Conservation (phyloP, 1,140 invertebrate genomes). For the Drosophila teissieri region DNA sequence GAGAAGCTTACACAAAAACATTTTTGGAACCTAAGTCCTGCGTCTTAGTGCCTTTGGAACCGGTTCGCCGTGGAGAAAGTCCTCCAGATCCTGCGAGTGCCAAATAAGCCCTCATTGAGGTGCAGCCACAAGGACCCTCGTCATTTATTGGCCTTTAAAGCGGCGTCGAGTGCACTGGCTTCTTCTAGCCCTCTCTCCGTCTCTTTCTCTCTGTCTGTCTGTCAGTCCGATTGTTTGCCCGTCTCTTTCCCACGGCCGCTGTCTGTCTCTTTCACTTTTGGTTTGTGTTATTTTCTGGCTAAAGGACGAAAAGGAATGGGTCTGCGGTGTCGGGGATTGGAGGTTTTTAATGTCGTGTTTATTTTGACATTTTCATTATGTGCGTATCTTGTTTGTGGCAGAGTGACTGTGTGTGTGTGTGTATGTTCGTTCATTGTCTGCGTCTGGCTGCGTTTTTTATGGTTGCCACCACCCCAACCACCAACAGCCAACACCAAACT, state of each 20-base stretch:
- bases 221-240: slow-evolving; percentile 27
- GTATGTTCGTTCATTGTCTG: slow-evolving; percentile 53
- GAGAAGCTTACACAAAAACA: not conserved
- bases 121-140: slow-evolving; percentile 55
- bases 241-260: slow-evolving; percentile 30
- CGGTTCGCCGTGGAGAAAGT: slow-evolving; percentile 10
- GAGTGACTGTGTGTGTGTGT: slow-evolving; percentile 32
- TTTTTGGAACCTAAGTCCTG: not conserved
- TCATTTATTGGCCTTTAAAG: slow-evolving; percentile 79
- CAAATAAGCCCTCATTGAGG: slow-evolving; percentile 46
- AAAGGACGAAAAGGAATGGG: not conserved
- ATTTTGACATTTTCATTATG: slow-evolving; percentile 83
- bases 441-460: slow-evolving; percentile 63
- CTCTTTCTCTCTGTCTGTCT: slow-evolving; percentile 9
- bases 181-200: slow-evolving; percentile 1
- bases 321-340: slow-evolving; percentile 12
- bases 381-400: slow-evolving; percentile 43
- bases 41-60: not conserved
- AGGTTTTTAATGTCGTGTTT: slow-evolving; percentile 82
- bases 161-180: slow-evolving; percentile 69
- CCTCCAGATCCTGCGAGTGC: slow-evolving; percentile 33
- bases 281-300: slow-evolving; percentile 13
- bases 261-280: slow-evolving; percentile 27
- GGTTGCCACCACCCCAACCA: slow-evolving; percentile 15
- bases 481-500: slow-evolving; percentile 19